Conservation (phyloP, 2,113 vertebrate genomes). For the Chaetura pelagica region DNA sequence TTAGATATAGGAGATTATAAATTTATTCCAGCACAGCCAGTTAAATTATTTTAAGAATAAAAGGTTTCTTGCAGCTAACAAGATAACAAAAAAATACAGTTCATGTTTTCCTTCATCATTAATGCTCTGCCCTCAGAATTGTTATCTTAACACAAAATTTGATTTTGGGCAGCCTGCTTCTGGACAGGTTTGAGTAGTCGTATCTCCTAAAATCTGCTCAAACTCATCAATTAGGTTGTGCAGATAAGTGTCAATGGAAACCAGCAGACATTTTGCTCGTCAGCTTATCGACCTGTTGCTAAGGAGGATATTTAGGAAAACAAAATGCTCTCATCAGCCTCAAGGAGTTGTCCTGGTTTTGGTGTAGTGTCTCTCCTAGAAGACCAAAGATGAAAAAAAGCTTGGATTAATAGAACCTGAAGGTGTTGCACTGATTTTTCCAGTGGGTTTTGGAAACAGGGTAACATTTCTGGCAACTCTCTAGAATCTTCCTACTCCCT, state of each 20-base stretch:
- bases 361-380: neutral
- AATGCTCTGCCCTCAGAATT: neutral
- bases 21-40: neutral
- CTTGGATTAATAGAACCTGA: neutral
- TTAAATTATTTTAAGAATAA: neutral
- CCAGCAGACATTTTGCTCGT: neutral
- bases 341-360: neutral
- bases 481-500: neutral
- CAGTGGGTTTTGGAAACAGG: neutral
- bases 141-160: neutral
- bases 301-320: neutral
- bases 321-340: neutral
- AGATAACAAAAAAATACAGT: neutral
- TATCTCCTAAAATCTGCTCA: neutral
- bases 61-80: neutral
- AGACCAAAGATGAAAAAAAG: too few relatives aligned
- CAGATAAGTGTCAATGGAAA: neutral
- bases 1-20: neutral
- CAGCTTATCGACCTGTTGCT: neutral
- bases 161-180: neutral
- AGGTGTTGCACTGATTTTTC: neutral
- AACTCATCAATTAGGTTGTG: neutral
- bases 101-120: neutral
- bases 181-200: neutral
- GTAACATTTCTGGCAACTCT: neutral